These are phyloP conservation scores for Choloepus hoffmanni DNA, from an alignment of 2,113 vertebrate genomes.

Conservation along the genomic window DNA sequence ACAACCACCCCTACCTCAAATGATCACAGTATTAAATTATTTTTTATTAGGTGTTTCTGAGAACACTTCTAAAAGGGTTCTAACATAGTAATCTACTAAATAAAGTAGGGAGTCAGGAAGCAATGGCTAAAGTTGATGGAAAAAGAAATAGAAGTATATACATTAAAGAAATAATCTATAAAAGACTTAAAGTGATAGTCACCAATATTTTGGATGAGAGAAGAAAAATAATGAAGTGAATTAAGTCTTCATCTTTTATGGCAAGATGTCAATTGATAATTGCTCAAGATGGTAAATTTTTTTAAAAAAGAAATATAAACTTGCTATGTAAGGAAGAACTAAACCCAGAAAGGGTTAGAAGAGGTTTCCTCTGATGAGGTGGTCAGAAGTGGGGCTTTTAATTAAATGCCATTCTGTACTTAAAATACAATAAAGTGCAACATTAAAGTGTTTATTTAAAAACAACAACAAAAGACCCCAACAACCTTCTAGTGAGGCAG, in stretches of 20 bases:
- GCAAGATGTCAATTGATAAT: neutral
- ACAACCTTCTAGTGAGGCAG: neutral
- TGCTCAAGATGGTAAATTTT: neutral
- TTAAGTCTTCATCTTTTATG: neutral
- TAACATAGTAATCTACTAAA: neutral
- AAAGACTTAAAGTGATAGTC: neutral
- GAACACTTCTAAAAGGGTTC: neutral
- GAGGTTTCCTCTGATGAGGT: slow-evolving; percentile 1
- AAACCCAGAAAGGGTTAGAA: neutral
- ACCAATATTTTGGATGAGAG: neutral
- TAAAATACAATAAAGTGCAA: neutral
- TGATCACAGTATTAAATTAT: neutral
- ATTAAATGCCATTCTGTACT: neutral
- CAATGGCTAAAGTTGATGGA: neutral
- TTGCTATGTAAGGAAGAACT: slow-evolving; percentile 4
- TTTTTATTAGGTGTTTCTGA: neutral
- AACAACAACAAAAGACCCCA: neutral
- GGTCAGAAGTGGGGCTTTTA: neutral
- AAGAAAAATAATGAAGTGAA: neutral
- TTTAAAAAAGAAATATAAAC: neutral
- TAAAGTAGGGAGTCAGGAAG: neutral
- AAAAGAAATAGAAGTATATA: neutral
- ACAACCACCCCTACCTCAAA: neutral
- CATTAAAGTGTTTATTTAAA: neutral
- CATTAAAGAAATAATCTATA: neutral